Percentiles rank a stretch among this genome's conserved stretches.
These are phyloP conservation scores for Carterocephalus palaemon DNA, from an alignment of 2,888 invertebrate genomes.

Conservation along the genomic window DNA sequence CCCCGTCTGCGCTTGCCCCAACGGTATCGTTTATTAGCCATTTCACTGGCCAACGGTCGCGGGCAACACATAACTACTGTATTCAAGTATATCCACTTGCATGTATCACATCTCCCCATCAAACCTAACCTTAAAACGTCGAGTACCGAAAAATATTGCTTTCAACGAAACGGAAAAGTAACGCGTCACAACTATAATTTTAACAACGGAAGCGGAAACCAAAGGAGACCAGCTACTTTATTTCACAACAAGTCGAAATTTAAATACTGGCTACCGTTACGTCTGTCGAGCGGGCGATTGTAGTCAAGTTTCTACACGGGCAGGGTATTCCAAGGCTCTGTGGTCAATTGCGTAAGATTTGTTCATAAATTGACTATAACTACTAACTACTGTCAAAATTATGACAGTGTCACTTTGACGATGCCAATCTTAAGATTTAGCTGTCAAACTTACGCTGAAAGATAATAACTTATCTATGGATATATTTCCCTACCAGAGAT, in stretches of 20 bases:
- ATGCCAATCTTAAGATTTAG: no score
- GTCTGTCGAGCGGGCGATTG: conserved; percentile 8
- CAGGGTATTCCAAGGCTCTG: conserved; percentile 3
- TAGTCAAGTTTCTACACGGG: neutral
- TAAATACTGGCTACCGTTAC: conserved; percentile 21
- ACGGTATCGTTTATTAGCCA: no score
- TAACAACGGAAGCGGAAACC: conserved; percentile 35
- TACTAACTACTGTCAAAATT: no score
- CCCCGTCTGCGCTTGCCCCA: no score
- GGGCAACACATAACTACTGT: no score
- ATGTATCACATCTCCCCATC: conserved; percentile 21
- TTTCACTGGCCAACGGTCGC: no score
- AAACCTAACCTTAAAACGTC: conserved; percentile 23
- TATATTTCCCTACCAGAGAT: no score
- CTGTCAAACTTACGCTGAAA: no score
- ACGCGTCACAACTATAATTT: conserved; percentile 15
- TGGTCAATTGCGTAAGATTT: conserved; percentile 14
- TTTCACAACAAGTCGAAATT: conserved; percentile 21
- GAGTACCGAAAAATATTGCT: conserved; percentile 20
- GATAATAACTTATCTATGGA: no score
- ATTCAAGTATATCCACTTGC: no score
- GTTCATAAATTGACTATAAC: no score
- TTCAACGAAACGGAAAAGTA: conserved; percentile 7
- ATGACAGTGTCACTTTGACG: no score
- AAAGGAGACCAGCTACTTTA: conserved; percentile 48